Conservation (phyloP, 2,797 vertebrate species). For the Melanotaenia nigrans region DNA sequence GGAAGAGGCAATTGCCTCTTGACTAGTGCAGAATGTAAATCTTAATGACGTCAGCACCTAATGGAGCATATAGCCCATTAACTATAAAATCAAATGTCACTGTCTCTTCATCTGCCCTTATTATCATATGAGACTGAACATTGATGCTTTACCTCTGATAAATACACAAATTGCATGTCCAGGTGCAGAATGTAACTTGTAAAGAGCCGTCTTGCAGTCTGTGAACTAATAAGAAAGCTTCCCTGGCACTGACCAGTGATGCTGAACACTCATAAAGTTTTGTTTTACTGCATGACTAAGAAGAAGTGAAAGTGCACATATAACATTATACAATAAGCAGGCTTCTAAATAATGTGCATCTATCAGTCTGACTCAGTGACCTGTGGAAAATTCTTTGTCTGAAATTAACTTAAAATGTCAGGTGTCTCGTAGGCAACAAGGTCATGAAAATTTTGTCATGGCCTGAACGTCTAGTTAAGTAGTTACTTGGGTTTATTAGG, state of each 20-base stretch:
- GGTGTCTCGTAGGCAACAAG: constrained; percentile 36
- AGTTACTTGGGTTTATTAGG: constrained; percentile 52
- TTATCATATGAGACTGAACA: constrained; percentile 58
- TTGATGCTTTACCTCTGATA: constrained; percentile 61
- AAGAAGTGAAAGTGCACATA: constrained; percentile 55
- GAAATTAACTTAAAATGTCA: constrained; percentile 72
- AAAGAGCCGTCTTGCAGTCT: constrained; percentile 17
- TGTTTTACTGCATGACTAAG: constrained; percentile 64
- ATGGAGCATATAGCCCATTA: constrained; percentile 59
- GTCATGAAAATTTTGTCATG: constrained; percentile 32
- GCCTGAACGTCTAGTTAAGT: constrained; percentile 26
- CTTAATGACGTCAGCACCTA: constrained; percentile 63
- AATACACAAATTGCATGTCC: constrained; percentile 64
- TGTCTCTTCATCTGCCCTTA: constrained; percentile 48
- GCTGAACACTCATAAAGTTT: constrained; percentile 60
- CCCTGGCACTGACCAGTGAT: constrained; percentile 14
- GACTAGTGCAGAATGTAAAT: constrained; percentile 67
- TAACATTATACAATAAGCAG: constrained; percentile 42
- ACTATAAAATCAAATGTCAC: constrained; percentile 75
- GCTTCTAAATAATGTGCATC: constrained; percentile 63
- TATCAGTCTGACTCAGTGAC: constrained; percentile 65
- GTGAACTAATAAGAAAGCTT: constrained; percentile 8
- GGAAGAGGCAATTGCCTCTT: constrained; percentile 21
- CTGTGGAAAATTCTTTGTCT: constrained; percentile 50
- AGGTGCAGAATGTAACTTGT: constrained; percentile 50